Base-by-base conservation (phyloP, 1,140 invertebrate genomes). In the Papilio helenus region DNA sequence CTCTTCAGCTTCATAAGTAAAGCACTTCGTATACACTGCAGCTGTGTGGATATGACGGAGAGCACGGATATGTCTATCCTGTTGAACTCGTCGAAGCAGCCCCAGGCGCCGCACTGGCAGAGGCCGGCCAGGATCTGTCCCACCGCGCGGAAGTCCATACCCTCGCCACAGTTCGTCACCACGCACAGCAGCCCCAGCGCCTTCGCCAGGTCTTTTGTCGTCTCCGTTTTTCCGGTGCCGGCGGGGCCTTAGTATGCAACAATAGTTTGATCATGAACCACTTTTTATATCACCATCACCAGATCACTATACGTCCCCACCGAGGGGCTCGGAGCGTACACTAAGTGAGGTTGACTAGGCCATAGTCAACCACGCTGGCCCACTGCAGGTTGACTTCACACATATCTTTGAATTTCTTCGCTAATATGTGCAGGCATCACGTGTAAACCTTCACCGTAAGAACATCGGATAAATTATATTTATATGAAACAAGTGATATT, bases 41-140 rank as follows among this genome's bases (percentile, higher is more conserved):
- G 91, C 87, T 99, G 98, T 0, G 97, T 98, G 0, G 98, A 98
- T 83, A 99, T 98, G 1, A 99, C 98, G 49, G 98, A 98, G 3
- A 99, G 94, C 14, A 99, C 98, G 0, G 98, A 98, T 1, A 98
- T 96, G 80, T 99, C 97, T 81, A 99, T 98, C 34, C 98, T 95
- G 93, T 99, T 98, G 91, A 99, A 99, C 91, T 99, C 98, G 83
- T 99, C 98, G 88, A 99, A 99, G 89, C 98, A 98, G 1, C 97
- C 97, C 97, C 97, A 98, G 12, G 98, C 98, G 0, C 98, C 98
- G 91, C 97, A 97, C 88, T 97, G 96, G 84, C 96, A 98, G 9
- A 98, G 91, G 12, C 98, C 98, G 0, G 97, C 96, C 18, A 98
- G 95, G 80, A 97, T 98, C 86, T 97, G 98, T 0, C 97, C 97